Base-by-base conservation (phyloP, 2,888 invertebrate species). In the Dolichopus griseipennis region DNA sequence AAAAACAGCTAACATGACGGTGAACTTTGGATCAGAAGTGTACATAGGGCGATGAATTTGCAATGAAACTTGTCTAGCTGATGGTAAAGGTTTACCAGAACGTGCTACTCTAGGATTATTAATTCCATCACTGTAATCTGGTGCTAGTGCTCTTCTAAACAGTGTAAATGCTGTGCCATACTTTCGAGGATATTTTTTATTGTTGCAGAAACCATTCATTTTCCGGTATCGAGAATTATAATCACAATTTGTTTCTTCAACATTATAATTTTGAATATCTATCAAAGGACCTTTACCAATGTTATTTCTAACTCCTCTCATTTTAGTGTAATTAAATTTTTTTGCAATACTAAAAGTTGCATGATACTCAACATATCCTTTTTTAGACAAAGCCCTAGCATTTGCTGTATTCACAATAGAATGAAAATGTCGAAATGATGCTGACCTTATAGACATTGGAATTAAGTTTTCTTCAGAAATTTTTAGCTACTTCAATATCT, bases 1-100 rank as follows among this genome's bases (percentile, higher is more conserved):
- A 86, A 92, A 94, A 6, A 93, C 90, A 0, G 93, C 93, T 70
- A 93, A 78, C 90, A 94, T 90, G 0, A 92, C 90, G 0, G 92
- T 89, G 77, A 93, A 91, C 72, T 87, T 83, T 0, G 88, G 86
- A 79, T 93, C 92, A 65, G 87, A 87, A 61, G 85, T 86, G 75
- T 90, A 89, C 71, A 87, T 86, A 0, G 91, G 88, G 0, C 90
- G 84, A 78, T 92, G 92, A 0, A 93, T 88, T 22, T 85, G 84
- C 21, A 88, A 79, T 72, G 92, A 92, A 8, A 93, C 87, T 74
- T 88, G 86, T 20, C 92, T 84, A 0, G 93, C 91, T 21, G 90
- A 88, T 0, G 93, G 93, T 41, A 93, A 78, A 0, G 78, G 73
- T 0, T 78, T 77, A 0, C 87, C 87, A 0, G 69, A 72, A 67